Base-by-base conservation (phyloP, 2,888 invertebrate genomes). In the Tyria jacobaeae region DNA sequence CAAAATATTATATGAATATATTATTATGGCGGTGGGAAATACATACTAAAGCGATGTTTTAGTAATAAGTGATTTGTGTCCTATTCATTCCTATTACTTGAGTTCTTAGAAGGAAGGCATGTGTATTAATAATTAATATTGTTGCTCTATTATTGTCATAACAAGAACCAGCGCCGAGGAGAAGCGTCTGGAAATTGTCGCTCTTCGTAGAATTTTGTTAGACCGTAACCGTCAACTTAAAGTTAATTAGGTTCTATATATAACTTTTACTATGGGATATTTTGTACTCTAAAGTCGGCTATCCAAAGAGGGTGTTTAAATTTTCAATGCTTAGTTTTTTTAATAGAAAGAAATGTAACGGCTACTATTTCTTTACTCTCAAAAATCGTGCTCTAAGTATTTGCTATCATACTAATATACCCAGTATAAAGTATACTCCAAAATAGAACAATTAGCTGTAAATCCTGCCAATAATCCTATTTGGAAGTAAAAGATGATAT, bases 101-200 rank as follows among this genome's bases (percentile, higher is more conserved):
- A n/a, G 39, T 24, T 52, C n/a, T 25, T 15, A 44, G 34, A 51
- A 44, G 58, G 50, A 41, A 52, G 34, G 41, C 31, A 12, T 44
- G n/a, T 52, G 31, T n/a, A 52, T 31, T 41, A 51, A 44, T 44
- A 44, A 57, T 50, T 39, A 50, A 50, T 57, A 50, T 57, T 31
- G 31, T 57, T 41, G 25, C 34, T 17, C 25, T 25, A 34, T 49
- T 49, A 49, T 49, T 39, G 35, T 37, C 39, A 25, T 57, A 31
- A 57, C 31, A 12, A 55, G 44, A 47, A 55, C 6, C 24, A 53
- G 25, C 35, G 15, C 14, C 21, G 51, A 35, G 17, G 35, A n/a
- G 53, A 39, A 39, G 39, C 25, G 39, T 39, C n/a, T 53, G 37
- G 15, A 39, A 21, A 53, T 39, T 27, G 39, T 53, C 39, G 39